These are phyloP conservation scores for Ibycter americanus DNA, from an alignment of 2,797 vertebrate species.

Conservation along the genomic window DNA sequence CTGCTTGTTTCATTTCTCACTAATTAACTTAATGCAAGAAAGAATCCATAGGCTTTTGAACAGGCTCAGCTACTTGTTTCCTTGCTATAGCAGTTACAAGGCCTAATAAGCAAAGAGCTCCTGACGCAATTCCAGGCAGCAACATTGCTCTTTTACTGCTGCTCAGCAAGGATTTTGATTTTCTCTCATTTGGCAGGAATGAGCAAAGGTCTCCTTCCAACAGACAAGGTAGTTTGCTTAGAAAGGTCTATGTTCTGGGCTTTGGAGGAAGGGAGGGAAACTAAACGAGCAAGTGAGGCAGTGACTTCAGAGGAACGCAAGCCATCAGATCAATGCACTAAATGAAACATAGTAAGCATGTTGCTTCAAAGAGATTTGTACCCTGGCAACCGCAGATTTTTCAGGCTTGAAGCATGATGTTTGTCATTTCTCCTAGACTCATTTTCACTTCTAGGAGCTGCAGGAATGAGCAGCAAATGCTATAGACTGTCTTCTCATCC, in stretches of 20 bases:
- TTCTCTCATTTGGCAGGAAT: background rate
- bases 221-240: background rate
- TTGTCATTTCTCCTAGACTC: background rate
- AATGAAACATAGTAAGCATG: background rate
- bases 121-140: background rate
- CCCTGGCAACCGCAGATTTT: background rate
- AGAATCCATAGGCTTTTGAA: slow-evolving; percentile 8
- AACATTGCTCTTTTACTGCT: background rate
- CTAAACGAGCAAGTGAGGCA: background rate
- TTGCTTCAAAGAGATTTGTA: background rate
- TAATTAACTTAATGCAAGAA: slow-evolving; percentile 51
- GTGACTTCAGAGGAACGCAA: background rate
- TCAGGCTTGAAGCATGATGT: background rate
- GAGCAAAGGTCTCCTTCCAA: background rate
- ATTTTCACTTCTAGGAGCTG: background rate
- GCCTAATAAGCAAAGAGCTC: background rate
- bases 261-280: background rate
- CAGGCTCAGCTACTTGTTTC: slow-evolving; percentile 8
- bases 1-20: slow-evolving; percentile 34
- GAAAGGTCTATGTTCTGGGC: background rate
- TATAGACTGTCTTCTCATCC: background rate
- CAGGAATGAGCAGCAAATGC: background rate
- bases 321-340: background rate
- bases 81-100: background rate
- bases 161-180: background rate